Conservation (phyloP, 1,140 invertebrate species). For the Acromyrmex heyeri region DNA sequence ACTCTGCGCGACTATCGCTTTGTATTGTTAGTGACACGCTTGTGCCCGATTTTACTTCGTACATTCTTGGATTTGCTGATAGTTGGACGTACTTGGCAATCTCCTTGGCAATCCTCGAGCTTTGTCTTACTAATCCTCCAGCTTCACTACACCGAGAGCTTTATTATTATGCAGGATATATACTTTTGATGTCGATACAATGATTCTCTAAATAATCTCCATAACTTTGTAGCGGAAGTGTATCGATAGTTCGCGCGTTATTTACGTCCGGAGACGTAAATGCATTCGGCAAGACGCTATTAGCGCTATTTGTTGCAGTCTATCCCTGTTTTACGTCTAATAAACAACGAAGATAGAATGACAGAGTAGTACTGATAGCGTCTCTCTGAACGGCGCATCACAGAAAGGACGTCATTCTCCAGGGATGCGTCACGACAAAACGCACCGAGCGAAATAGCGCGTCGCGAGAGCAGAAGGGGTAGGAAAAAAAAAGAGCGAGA, state of each 20-base stretch:
- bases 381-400: no score
- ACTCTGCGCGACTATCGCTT: neutral
- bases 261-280: neutral
- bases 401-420: neutral
- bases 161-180: neutral
- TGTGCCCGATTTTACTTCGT: constrained; percentile 7
- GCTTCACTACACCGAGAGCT: neutral
- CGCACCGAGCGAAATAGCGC: neutral
- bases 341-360: no score
- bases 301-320: no score
- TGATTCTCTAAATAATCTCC: neutral
- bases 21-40: constrained; percentile 27
- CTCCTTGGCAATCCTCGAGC: neutral
- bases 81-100: neutral
- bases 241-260: neutral
- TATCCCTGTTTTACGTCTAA: no score
- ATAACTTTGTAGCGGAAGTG: neutral
- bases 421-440: constrained; percentile 9
- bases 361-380: no score
- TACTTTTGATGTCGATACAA: neutral
- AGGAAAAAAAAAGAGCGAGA: constrained; percentile 53
- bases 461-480: neutral
- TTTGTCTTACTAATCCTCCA: neutral
- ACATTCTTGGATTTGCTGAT: neutral
- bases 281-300: no score